Percentiles rank a stretch among this genome's conserved stretches.
Conservation (phyloP, 2,113 vertebrate genomes). For the Solea senegalensis region DNA sequence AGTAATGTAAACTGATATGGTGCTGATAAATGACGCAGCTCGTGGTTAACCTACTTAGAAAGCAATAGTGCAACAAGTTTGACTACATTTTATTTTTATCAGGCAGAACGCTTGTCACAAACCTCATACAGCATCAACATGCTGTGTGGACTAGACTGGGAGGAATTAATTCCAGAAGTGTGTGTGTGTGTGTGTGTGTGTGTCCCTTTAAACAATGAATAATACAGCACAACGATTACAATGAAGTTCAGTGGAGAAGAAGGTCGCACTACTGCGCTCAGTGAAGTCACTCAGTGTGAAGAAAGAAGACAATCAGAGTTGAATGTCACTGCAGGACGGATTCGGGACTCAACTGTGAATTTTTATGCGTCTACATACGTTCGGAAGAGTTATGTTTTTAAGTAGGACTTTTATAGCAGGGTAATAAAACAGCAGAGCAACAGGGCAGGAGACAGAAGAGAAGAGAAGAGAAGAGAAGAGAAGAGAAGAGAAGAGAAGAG, state of each 20-base stretch:
- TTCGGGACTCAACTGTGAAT: no score
- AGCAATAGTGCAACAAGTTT: neutral
- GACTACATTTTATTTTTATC: neutral
- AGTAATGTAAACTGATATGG: neutral
- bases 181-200: no score
- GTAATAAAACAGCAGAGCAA: conserved; percentile 30
- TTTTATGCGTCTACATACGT: neutral
- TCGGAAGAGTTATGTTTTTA: conserved; percentile 29
- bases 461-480: neutral
- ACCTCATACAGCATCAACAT: neutral
- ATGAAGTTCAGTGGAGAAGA: conserved; percentile 1
- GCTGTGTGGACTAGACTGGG: neutral
- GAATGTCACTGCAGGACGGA: conserved; percentile 24
- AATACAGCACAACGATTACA: neutral
- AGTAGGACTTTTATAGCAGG: conserved; percentile 22
- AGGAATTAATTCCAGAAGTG: neutral
- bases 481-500: no score
- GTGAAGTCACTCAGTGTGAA: neutral
- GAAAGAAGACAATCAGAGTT: conserved; percentile 13
- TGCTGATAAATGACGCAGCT: neutral
- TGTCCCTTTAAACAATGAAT: neutral
- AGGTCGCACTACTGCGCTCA: neutral
- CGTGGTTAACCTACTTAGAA: neutral
- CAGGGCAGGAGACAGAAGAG: neutral
- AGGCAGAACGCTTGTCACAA: neutral